phyloP scores from a whole-genome alignment of 2,888 invertebrate species.

The Brachypalpus laphriformis region DNA sequence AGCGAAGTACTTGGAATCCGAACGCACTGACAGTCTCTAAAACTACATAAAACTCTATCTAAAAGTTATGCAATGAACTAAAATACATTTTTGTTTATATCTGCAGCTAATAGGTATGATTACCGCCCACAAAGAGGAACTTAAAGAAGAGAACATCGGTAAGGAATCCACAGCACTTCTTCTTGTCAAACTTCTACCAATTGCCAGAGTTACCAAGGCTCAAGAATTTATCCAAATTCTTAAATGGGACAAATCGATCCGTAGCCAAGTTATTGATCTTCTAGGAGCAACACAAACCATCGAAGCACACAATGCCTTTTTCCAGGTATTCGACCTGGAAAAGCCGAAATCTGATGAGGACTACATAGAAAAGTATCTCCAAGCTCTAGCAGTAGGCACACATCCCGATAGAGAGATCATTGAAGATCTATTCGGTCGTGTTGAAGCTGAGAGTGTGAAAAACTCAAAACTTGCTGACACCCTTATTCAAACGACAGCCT shows the following conservation, averaged over 20 bases:
- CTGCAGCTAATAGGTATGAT: slow-evolving; percentile 84
- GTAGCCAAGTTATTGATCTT: slow-evolving; percentile 88
- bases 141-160: slow-evolving; percentile 85
- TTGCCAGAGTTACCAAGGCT: slow-evolving; percentile 85
- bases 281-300: slow-evolving; percentile 88
- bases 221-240: slow-evolving; percentile 85
- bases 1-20: no score
- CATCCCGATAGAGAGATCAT: slow-evolving; percentile 85
- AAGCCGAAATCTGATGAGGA: slow-evolving; percentile 83
- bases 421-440: slow-evolving; percentile 77
- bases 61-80: no score
- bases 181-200: slow-evolving; percentile 86
- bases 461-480: slow-evolving; percentile 87
- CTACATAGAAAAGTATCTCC: slow-evolving; percentile 88
- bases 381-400: slow-evolving; percentile 88
- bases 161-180: slow-evolving; percentile 86
- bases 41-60: no score
- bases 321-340: slow-evolving; percentile 85
- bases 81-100: no score
- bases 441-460: slow-evolving; percentile 81
- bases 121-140: slow-evolving; percentile 83
- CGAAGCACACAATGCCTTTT: slow-evolving; percentile 87
- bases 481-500: slow-evolving; percentile 86
- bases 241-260: slow-evolving; percentile 75
- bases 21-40: no score